Evolutionary conservation across 2,113 vertebrate genomes (phyloP), one percentile per base, ranked within the genome.

Genomic region (Scopus umbretta): DNA sequence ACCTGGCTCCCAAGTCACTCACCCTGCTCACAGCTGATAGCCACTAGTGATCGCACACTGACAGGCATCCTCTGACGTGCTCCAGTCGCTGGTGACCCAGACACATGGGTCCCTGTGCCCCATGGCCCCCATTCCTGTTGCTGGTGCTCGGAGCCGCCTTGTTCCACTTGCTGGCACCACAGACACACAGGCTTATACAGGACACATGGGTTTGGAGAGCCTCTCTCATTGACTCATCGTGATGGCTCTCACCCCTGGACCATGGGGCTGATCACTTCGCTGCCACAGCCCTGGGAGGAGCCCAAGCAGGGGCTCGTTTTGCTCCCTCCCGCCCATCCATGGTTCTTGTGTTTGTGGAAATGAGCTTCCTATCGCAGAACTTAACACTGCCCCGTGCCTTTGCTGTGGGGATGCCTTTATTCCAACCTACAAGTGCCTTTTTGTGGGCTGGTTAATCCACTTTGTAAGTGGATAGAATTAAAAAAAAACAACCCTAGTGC

Each of bases 261-360:
- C 6, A 2, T 4, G 50, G 42, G 15, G 29, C 42, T 10, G n/a
- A 15, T 58, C 11, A 1, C 29, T 75, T 22, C 14, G 70, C 82
- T 86, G 42, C 1, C 7, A 7, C 36, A 42, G 55, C 36, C 43
- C 18, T 34, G 14, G 14, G 55, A 74, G 30, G 29, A 86, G 36
- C 62, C 1, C 0, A 20, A 49, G 52, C 23, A 59, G 52, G 42
- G 22, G 36, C 43, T 67, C 7, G 0, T 75, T 74, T 34, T 22
- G 25, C 59, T 55, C 49, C 34, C 1, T 1, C 3, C 71, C 3
- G 0, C 36, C 38, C 2, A 0, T 65, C 50, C 15, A 4, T 22
- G 13, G 21, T 85, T n/a, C 42, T 56, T 29, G n/a, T 29, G 50
- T 34, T 32, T 40, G 18, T 15, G 42, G 15, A 67, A 40, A 12